These are phyloP conservation scores for Falco cherrug DNA, from an alignment of 2,797 vertebrate genomes.

Conservation along the genomic window DNA sequence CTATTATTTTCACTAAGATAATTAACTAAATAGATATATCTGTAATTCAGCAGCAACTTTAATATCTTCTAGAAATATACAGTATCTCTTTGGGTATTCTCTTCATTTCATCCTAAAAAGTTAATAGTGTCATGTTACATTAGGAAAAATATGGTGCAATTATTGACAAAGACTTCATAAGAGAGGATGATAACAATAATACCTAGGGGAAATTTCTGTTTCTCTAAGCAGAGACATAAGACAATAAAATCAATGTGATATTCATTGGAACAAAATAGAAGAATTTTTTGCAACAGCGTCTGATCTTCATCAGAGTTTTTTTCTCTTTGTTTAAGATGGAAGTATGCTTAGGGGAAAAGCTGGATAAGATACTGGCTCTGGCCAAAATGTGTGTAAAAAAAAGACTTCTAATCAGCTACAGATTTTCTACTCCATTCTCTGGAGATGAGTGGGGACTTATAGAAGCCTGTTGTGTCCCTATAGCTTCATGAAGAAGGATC, in stretches of 20 bases:
- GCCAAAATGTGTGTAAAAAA: background rate
- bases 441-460: background rate
- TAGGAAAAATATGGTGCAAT: slow-evolving; percentile 42
- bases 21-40: slow-evolving; percentile 50
- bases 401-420: slow-evolving; percentile 33
- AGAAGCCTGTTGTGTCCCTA: background rate
- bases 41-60: slow-evolving; percentile 47
- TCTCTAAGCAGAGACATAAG: background rate
- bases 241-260: slow-evolving; percentile 54
- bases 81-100: slow-evolving; percentile 39
- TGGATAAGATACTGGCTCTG: slow-evolving; percentile 5
- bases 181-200: slow-evolving; percentile 26
- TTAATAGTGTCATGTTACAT: slow-evolving; percentile 46
- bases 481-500: background rate
- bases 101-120: slow-evolving; percentile 28
- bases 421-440: slow-evolving; percentile 25
- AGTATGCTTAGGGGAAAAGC: slow-evolving; percentile 34
- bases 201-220: slow-evolving; percentile 56
- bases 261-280: slow-evolving; percentile 26
- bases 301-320: slow-evolving; percentile 24
- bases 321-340: slow-evolving; percentile 38
- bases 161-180: slow-evolving; percentile 56
- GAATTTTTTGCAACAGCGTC: background rate
- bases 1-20: slow-evolving; percentile 40
- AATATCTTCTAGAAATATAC: slow-evolving; percentile 33